Percentiles rank a stretch among this genome's conserved stretches.
phyloP scores from a whole-genome alignment of 2,888 invertebrate genomes.

The Phalera bucephala region DNA sequence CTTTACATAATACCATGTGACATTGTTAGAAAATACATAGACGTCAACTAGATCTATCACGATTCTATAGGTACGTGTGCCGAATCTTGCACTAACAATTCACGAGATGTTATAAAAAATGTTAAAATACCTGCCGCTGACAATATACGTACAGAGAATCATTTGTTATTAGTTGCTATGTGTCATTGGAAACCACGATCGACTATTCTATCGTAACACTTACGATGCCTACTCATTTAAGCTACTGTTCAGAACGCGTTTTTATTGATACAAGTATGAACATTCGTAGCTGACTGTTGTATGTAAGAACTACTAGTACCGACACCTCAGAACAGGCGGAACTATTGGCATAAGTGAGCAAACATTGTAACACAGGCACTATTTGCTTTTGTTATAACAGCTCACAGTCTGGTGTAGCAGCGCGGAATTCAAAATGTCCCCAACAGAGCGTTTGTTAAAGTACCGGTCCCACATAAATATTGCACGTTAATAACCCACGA shows the following conservation, averaged over 20 bases:
- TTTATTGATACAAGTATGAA: slow-evolving; percentile 29
- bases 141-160: slow-evolving; percentile 45
- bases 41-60: slow-evolving; percentile 47
- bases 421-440: slow-evolving; percentile 45
- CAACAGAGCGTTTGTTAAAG: slow-evolving; percentile 34
- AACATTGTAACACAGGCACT: slow-evolving; percentile 54
- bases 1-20: slow-evolving; percentile 53
- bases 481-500: slow-evolving; percentile 19
- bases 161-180: slow-evolving; percentile 44
- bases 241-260: slow-evolving; percentile 48
- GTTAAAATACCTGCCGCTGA: slow-evolving; percentile 43
- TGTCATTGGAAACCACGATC: slow-evolving; percentile 36
- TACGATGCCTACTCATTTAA: slow-evolving; percentile 37
- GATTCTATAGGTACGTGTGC: slow-evolving; percentile 36
- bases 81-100: slow-evolving; percentile 39
- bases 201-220: slow-evolving; percentile 43
- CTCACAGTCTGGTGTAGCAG: slow-evolving; percentile 49
- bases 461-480: slow-evolving; percentile 36
- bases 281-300: slow-evolving; percentile 4
- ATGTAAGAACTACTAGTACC: slow-evolving; percentile 36
- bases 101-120: slow-evolving; percentile 33
- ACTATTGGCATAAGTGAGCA: slow-evolving; percentile 57
- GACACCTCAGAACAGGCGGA: slow-evolving; percentile 62
- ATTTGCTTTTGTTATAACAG: slow-evolving; percentile 60
- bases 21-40: slow-evolving; percentile 43